A percentile compares a stretch with the other conserved stretches of the same genome.
These are phyloP conservation scores for Sus cebifrons DNA, from an alignment of 2,797 vertebrate genomes.

Conservation along the genomic window DNA sequence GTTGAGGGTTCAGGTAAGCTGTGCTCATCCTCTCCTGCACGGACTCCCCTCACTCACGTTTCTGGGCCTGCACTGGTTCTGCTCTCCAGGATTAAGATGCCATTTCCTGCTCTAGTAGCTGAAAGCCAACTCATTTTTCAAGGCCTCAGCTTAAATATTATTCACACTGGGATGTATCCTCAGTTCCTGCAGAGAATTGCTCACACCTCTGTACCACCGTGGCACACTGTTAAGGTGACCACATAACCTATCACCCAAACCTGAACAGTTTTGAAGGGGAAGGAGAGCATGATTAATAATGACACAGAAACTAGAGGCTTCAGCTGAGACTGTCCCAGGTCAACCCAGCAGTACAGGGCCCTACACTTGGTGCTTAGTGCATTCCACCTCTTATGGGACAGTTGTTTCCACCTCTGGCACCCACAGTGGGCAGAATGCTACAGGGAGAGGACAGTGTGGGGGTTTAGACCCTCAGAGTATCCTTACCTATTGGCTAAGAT, in stretches of 20 bases:
- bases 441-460: not conserved
- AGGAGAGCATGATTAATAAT: slow-evolving; percentile 15
- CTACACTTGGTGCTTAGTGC: not conserved
- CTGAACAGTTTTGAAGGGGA: slow-evolving; percentile 37
- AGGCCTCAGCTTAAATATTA: not conserved
- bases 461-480: not conserved
- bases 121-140: not conserved
- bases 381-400: not conserved
- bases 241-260: not conserved
- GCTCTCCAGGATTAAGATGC: not conserved
- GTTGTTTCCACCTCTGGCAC: not conserved
- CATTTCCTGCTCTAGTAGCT: not conserved
- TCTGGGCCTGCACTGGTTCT: not conserved
- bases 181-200: not conserved
- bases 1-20: not conserved
- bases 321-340: not conserved
- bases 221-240: not conserved
- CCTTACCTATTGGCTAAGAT: not conserved
- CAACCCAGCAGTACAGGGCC: not conserved
- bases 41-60: not conserved
- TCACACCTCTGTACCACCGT: not conserved
- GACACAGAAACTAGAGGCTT: not conserved
- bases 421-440: not conserved
- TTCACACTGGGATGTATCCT: slow-evolving; percentile 12
- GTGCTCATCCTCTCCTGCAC: not conserved